Evolutionary conservation across 2,888 invertebrate species (phyloP), one percentile per base, ranked within the genome.

Genomic region (Cerastis rubricosa): DNA sequence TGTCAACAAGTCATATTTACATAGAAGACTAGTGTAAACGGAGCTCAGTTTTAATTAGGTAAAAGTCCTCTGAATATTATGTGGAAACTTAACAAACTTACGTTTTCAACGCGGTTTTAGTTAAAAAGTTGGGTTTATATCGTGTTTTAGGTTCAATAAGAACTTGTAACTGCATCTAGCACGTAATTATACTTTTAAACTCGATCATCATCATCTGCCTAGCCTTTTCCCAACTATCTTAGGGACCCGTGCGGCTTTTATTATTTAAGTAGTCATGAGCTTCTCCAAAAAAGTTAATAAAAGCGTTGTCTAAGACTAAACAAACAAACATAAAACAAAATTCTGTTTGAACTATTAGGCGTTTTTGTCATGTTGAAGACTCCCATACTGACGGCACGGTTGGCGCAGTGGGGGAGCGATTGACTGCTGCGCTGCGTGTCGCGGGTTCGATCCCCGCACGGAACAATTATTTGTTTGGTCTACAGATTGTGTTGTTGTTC

Each of bases 1-100:
- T 70, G 67, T 59, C 63, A 78, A 69, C 78, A 78, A 68, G 43
- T 71, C 69, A 71, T 80, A 76, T 79, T 76, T 70, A 70, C 79
- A 74, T 81, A 78, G 66, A 72, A 80, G 61, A 57, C 77, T 67
- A 68, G 74, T 75, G 72, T 77, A 68, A 83, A 83, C 67, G 40
- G 61, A 74, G 81, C 84, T 73, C 67, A 64, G 63, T 71, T 51
- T 64, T 81, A 73, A 74, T 79, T 83, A 81, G 78, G 70, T 71
- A 71, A 79, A 79, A 79, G 59, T 70, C 49, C 61, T 69, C 49
- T 22, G 83, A 69, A 81, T 82, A 82, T 82, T 66, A 71, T 61
- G 66, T 66, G 57, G 35, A 72, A 57, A 65, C 47, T 64, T 64
- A 49, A 72, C 71, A 61, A 71, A 77, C 43, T 83, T 69, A 78